Evolutionary conservation across 2,113 vertebrate genomes (phyloP).

Genomic region (Semicossyphus pulcher): DNA sequence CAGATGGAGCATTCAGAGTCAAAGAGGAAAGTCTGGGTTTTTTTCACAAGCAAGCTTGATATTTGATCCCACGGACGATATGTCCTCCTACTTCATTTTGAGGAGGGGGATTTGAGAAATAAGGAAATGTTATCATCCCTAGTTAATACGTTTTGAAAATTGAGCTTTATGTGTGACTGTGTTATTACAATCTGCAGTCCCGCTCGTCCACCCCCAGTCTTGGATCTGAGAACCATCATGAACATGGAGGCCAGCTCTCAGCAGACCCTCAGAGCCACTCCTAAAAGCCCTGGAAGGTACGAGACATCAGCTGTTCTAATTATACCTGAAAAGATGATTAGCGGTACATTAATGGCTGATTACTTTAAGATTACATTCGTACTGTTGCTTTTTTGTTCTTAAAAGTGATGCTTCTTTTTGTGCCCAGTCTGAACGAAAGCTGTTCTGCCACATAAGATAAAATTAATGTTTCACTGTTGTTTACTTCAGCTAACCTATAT

Average conservation of each 20-base stretch:
- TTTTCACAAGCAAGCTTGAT: conserved; percentile 3
- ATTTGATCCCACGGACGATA: background rate
- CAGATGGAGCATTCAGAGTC: background rate
- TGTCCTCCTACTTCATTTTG: conserved; percentile 15
- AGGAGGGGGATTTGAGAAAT: background rate
- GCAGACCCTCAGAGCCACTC: conserved; percentile 86
- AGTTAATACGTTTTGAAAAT: conserved; percentile 9
- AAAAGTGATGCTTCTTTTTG: background rate
- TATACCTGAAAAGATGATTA: background rate
- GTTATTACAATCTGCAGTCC: conserved; percentile 77
- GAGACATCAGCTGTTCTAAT: background rate
- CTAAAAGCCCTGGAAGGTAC: conserved; percentile 85
- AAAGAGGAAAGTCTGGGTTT: background rate
- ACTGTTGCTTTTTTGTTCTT: background rate
- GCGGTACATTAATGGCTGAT: background rate
- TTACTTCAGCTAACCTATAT: conserved; percentile 14
- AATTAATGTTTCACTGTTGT: background rate
- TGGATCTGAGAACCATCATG: conserved; percentile 97
- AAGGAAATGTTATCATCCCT: background rate
- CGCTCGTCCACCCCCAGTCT: conserved; percentile 84
- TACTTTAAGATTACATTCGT: background rate
- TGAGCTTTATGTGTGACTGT: conserved; percentile 35
- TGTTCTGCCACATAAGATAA: background rate
- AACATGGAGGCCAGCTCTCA: conserved; percentile 91
- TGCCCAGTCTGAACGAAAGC: background rate